Percentiles rank a stretch among this genome's conserved stretches.
Evolutionary conservation across 1,140 invertebrate genomes (phyloP).

Genomic region (Drosophila ogumai): DNA sequence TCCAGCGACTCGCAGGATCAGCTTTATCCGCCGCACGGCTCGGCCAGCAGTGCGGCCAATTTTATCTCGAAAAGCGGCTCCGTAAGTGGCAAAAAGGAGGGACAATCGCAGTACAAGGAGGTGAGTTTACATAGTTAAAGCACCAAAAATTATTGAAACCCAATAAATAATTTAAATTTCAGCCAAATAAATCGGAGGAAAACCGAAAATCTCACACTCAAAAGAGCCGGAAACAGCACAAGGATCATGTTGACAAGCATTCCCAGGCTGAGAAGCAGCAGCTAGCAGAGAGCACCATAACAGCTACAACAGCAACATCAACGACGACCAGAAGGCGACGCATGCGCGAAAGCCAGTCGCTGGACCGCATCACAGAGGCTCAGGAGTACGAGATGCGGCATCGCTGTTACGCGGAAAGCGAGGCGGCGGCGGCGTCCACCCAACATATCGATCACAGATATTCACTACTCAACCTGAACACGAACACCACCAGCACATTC

Average conservation of each 20-base stretch:
- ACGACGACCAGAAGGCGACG: constrained; percentile 86
- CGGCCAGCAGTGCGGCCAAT: constrained; percentile 57
- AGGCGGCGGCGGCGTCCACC: constrained; percentile 32
- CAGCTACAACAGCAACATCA: constrained; percentile 29
- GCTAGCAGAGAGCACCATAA: constrained; percentile 9
- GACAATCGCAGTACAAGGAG: constrained; percentile 72
- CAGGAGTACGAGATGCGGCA: constrained; percentile 87
- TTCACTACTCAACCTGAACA: constrained; percentile 74
- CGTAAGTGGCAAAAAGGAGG: constrained; percentile 73
- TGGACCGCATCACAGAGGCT: constrained; percentile 93
- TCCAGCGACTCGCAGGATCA: constrained; percentile 91
- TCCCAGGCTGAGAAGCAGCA: constrained; percentile 63
- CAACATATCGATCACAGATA: constrained; percentile 77
- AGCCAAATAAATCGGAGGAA: constrained; percentile 79
- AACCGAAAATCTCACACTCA: constrained; percentile 76
- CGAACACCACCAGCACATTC: constrained; percentile 75
- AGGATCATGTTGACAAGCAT: constrained; percentile 73
- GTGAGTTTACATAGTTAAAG: constrained; percentile 7
- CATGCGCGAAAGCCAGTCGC: constrained; percentile 91
- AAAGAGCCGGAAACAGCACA: constrained; percentile 71
- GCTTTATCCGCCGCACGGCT: constrained; percentile 85
- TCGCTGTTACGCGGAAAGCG: constrained; percentile 63
- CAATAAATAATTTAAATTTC: neutral
- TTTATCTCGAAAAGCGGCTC: constrained; percentile 72
- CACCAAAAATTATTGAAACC: neutral